Evolutionary conservation across 53 echinoderm and acorn worm species (phyloP), one percentile per base, ranked within the genome.

Genomic region (Crossaster papposus): DNA sequence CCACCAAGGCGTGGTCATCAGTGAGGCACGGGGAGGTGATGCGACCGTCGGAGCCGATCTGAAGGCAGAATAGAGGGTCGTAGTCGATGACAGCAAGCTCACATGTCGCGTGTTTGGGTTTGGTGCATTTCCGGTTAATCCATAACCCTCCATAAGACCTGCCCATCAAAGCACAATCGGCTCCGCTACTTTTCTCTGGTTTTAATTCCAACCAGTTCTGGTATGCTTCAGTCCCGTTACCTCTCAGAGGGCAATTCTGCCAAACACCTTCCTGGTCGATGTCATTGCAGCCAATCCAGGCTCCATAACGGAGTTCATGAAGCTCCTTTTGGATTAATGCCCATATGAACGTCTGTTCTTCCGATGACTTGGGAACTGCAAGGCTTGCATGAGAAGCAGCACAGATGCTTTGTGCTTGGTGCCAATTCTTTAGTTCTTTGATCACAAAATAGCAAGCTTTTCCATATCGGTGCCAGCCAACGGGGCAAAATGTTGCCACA

Each of bases 41-140:
- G 54, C 32, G 80, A 32, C 80, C 80, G 55, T 53, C 54, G 4
- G 54, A 54, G 33, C 80, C 80, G 32, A 31, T 58, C 80, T 80
- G 80, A 80, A 80, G 80, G 33, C 80, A 80, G 80, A 80, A 55
- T 5, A 28, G 68, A 0, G 68, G 68, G 24, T 68, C 0, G 28
- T 68, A 68, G 68, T 68, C 2, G 68, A 18, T 68, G 68, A 68
- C 11, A 23, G 28, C 20, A 26, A n/a, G 68, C 68, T 68, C 68
- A 68, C 68, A 68, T 2, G 68, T 68, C 28, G 68, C 24, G 28
- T 26, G 28, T 68, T 28, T 68, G n/a, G 68, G 28, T 26, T 24
- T n/a, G 2, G 68, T 68, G 2, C 68, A 68, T 0, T 0, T 5
- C 68, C 28, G 68, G 2, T 68, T 18, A 2, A 0, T 2, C 68